These are phyloP conservation scores for Patella ulyssiponensis DNA, from an alignment of 2,888 invertebrate genomes.

Conservation along the genomic window DNA sequence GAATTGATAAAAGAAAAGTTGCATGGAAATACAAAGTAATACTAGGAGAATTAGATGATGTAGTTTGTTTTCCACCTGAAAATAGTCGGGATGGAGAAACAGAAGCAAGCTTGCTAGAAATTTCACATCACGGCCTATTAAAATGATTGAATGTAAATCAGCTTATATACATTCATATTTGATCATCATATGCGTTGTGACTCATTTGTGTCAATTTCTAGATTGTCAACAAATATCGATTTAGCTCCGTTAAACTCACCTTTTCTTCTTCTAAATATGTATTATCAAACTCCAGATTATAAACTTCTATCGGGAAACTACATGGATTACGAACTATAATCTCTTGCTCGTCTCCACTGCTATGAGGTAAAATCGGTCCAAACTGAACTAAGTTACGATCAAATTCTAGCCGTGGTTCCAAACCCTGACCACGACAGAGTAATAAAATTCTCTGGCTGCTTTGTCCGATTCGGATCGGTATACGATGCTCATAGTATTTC, in stretches of 20 bases:
- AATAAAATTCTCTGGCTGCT: constrained; percentile 70
- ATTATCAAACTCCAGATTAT: constrained; percentile 79
- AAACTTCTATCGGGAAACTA: constrained; percentile 80
- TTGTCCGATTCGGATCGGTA: constrained; percentile 68
- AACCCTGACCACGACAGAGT: constrained; percentile 69
- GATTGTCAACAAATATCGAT: too few species aligned
- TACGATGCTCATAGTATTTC: constrained; percentile 70
- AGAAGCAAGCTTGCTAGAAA: too few species aligned
- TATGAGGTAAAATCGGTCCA: constrained; percentile 79
- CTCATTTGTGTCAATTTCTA: too few species aligned
- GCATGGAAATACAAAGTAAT: too few species aligned
- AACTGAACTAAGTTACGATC: constrained; percentile 75
- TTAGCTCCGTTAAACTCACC: constrained; percentile 45
- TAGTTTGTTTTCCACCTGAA: too few species aligned
- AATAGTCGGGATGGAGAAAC: too few species aligned
- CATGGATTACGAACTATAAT: constrained; percentile 79
- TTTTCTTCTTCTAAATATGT: constrained; percentile 71
- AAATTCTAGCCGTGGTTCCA: constrained; percentile 71
- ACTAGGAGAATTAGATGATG: too few species aligned
- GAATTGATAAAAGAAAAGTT: too few species aligned
- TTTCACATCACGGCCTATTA: too few species aligned
- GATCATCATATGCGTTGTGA: too few species aligned
- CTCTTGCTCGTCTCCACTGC: constrained; percentile 76
- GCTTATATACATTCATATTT: too few species aligned
- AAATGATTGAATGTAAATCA: too few species aligned